Conservation (phyloP, 2,797 vertebrate genomes). For the Acanthiza pusilla region DNA sequence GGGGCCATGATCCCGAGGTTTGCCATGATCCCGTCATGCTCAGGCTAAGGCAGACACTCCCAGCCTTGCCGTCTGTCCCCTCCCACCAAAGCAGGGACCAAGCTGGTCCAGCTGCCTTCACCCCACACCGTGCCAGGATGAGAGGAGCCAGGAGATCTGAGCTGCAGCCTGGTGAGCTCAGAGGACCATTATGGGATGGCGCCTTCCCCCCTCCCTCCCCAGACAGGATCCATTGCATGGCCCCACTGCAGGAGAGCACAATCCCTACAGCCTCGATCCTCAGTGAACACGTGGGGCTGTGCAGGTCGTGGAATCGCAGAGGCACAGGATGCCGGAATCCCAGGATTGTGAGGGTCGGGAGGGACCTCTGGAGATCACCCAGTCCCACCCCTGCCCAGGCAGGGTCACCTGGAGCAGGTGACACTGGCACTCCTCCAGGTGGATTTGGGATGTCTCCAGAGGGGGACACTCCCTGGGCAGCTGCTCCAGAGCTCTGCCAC, state of each 20-base stretch:
- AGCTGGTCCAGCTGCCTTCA: not conserved
- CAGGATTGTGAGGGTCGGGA: not conserved
- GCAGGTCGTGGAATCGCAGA: not conserved
- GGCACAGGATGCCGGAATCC: no score
- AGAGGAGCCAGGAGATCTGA: not conserved
- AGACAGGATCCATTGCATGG: not conserved
- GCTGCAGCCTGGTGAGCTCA: not conserved
- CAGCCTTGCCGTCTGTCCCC: not conserved
- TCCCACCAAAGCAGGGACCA: not conserved
- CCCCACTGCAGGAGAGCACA: fast-evolving
- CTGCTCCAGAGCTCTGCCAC: not conserved
- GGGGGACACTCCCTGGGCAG: not conserved
- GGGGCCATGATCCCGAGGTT: not conserved
- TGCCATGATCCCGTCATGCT: fast-evolving
- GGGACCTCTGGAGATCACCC: not conserved
- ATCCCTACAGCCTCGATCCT: not conserved
- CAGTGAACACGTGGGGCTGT: not conserved
- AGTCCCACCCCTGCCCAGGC: not conserved
- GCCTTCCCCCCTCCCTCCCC: not conserved
- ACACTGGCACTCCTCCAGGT: not conserved
- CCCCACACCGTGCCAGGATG: fast-evolving
- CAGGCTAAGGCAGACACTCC: not conserved
- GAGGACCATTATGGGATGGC: not conserved
- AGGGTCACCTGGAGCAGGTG: not conserved
- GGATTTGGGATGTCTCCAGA: not conserved